Evolutionary conservation across 2,888 invertebrate species (phyloP), one percentile per base, ranked within the genome.

Genomic region (Stenurella melanura): DNA sequence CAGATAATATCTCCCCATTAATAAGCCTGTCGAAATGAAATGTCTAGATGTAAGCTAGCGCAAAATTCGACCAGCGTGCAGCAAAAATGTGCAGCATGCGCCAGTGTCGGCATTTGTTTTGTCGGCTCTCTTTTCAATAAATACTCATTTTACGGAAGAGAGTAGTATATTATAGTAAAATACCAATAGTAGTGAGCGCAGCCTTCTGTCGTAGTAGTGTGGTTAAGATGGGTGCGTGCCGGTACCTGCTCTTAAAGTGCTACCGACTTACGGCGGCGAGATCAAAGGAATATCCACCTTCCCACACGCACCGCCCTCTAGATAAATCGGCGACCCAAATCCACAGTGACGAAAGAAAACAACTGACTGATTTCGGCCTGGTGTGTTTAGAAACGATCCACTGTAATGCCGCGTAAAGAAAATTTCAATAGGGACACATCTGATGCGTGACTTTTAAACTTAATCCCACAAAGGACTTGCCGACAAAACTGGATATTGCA

Each of bases 361-460:
- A 81, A 83, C 83, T 81, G 83, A 80, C 82, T 82, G 81, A 83
- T 82, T 83, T 82, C 81, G 82, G 81, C 38, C 70, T 54, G 70
- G 70, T 50, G 50, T 54, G 71, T 58, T 58, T 63, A 63, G 71
- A 72, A 72, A 50, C 63, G 63, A 17, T 58, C 70, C 70, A 38
- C 56, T 57, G 69, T 21, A 38, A 67, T 21, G 61, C 67, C 71
- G 71, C 71, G 71, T 72, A 72, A 61, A 72, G 71, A 63, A 61
- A 72, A 61, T 54, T 72, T 72, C 71, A 72, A 72, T 72, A 63
- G 84, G 80, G 80, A 83, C 80, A 83, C 81, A 84, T 83, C 83
- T 79, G 84, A 84, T 86, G 86, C 87, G 86, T 87, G 87, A 87
- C 87, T 87, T 86, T 86, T 84, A 84, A 86, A 85, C 86, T 86